Percentiles rank a stretch among this genome's conserved stretches.
phyloP scores from a whole-genome alignment of 1,140 invertebrate genomes.

The Ceratitis capitata region DNA sequence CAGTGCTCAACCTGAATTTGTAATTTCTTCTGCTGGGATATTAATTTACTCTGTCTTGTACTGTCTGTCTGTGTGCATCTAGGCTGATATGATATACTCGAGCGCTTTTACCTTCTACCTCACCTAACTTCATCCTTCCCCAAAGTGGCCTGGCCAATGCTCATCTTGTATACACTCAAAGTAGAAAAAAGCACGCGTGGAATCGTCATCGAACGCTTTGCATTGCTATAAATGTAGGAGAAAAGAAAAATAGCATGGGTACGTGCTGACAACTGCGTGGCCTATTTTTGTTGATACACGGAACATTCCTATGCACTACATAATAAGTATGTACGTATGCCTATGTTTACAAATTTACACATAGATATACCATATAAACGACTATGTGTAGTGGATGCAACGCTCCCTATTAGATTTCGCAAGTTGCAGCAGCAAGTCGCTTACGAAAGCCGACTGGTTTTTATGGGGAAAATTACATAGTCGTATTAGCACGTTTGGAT shows the following conservation, averaged over 20 bases:
- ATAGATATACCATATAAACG: too few species aligned
- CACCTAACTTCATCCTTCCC: not conserved
- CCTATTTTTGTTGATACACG: slow-evolving; percentile 18
- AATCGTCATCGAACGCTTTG: not conserved
- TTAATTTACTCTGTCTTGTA: not conserved
- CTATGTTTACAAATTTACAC: not conserved
- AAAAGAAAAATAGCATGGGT: not conserved
- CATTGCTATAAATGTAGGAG: not conserved
- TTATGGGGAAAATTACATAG: slow-evolving; percentile 27
- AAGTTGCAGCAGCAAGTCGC: slow-evolving; percentile 23
- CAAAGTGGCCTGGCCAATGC: not conserved
- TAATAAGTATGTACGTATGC: not conserved
- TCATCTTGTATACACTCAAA: not conserved
- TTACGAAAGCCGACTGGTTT: slow-evolving; percentile 11
- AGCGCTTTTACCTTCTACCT: not conserved
- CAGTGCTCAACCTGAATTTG: too few species aligned
- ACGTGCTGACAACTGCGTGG: slow-evolving; percentile 32
- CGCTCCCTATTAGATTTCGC: slow-evolving; percentile 18
- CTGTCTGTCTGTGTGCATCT: not conserved
- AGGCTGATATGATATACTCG: not conserved
- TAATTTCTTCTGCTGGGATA: not conserved
- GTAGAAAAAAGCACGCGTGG: not conserved
- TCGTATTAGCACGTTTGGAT: slow-evolving; percentile 29
- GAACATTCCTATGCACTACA: not conserved
- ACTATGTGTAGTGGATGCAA: not conserved